phyloP scores from a whole-genome alignment of 2,797 vertebrate genomes.

The Sebastolobus altivelis region DNA sequence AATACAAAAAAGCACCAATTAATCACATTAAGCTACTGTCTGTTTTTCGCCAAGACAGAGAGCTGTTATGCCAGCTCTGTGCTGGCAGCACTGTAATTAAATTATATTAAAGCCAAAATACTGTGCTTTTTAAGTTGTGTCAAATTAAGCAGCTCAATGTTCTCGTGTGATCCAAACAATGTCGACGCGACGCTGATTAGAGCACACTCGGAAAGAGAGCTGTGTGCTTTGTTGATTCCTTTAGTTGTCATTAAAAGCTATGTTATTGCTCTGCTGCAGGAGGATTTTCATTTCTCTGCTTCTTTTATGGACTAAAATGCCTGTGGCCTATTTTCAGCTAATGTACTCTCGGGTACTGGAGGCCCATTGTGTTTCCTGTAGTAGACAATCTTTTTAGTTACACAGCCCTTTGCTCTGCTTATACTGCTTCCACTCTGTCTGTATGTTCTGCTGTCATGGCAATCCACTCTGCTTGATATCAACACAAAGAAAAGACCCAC shows the following conservation, averaged over 20 bases:
- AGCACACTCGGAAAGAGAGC: constrained; percentile 61
- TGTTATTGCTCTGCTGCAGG: constrained; percentile 69
- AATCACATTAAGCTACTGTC: constrained; percentile 77
- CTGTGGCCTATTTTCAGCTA: constrained; percentile 78
- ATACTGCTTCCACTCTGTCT: constrained; percentile 59
- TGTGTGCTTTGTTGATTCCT: constrained; percentile 71
- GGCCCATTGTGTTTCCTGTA: constrained; percentile 73
- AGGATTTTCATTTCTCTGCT: constrained; percentile 73
- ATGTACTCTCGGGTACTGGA: constrained; percentile 70
- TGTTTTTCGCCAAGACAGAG: constrained; percentile 68
- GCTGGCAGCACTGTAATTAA: constrained; percentile 73
- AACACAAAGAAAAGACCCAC: constrained; percentile 59
- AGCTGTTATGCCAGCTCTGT: constrained; percentile 62
- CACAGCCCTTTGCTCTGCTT: constrained; percentile 69
- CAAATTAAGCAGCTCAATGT: constrained; percentile 63
- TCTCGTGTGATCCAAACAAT: constrained; percentile 65
- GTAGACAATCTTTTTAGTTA: constrained; percentile 77
- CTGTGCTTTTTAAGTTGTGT: constrained; percentile 62
- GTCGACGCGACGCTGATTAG: constrained; percentile 68
- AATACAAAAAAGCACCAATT: constrained; percentile 71
- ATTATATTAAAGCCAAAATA: constrained; percentile 69
- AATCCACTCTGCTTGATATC: constrained; percentile 59
- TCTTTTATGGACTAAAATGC: constrained; percentile 75
- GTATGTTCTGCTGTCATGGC: constrained; percentile 68
- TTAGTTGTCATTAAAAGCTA: constrained; percentile 75